Conservation (phyloP, 2,888 invertebrate species). For the Erpobdella octoculata region DNA sequence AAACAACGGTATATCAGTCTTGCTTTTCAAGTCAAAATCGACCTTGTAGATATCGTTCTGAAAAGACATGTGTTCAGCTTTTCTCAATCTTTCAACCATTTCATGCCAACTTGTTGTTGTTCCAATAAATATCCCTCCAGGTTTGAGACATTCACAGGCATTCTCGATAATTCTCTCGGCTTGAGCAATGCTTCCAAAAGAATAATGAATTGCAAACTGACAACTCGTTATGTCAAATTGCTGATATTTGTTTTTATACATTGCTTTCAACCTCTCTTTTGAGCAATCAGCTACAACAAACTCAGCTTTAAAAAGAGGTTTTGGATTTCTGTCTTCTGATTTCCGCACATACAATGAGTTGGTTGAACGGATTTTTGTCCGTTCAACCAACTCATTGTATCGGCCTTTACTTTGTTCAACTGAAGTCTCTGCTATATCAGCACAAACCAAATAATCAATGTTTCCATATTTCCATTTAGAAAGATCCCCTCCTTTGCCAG, state of each 20-base stretch:
- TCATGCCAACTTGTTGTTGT: constrained; percentile 89
- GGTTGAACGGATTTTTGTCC: too few species aligned
- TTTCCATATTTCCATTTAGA: constrained; percentile 81
- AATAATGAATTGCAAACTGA: constrained; percentile 95
- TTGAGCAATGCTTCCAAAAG: constrained; percentile 55
- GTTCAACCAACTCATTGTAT: constrained; percentile 64
- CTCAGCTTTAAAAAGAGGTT: constrained; percentile 67
- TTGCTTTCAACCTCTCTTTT: constrained; percentile 56
- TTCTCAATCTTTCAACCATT: constrained; percentile 59
- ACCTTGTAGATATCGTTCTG: constrained; percentile 56
- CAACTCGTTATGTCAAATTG: constrained; percentile 83
- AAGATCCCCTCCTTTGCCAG: constrained; percentile 96
- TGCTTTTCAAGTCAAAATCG: constrained; percentile 47
- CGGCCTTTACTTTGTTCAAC: constrained; percentile 80
- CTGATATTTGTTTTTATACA: constrained; percentile 69
- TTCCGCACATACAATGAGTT: too few species aligned
- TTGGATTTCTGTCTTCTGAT: not conserved
- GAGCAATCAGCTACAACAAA: constrained; percentile 87
- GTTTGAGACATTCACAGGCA: constrained; percentile 75
- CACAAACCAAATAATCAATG: constrained; percentile 64
- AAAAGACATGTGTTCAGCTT: constrained; percentile 44
- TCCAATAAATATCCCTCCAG: constrained; percentile 90
- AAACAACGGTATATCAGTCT: constrained; percentile 65
- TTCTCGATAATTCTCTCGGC: constrained; percentile 86
- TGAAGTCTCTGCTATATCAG: constrained; percentile 81